phyloP scores from a whole-genome alignment of 2,797 vertebrate species.

The Varecia variegata region DNA sequence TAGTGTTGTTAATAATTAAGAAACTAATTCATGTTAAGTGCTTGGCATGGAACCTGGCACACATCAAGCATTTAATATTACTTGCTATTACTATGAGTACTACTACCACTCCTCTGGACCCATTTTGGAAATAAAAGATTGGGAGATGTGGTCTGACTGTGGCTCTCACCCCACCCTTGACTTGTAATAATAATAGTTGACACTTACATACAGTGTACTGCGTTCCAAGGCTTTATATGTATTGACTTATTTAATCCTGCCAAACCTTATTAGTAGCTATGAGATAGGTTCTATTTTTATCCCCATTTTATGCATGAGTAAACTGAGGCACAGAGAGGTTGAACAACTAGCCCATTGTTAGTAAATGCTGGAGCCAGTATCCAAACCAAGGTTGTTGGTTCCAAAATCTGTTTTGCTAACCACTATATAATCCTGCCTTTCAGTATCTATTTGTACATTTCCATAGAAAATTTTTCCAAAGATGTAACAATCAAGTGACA shows the following conservation, averaged over 20 bases:
- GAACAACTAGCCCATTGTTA: background rate
- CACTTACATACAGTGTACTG: background rate
- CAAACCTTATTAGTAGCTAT: background rate
- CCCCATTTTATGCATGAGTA: background rate
- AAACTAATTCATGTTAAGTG: background rate
- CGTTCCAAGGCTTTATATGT: background rate
- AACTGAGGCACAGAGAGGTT: background rate
- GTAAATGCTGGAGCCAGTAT: background rate
- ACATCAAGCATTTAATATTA: background rate
- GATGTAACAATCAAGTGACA: background rate
- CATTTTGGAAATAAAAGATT: slow-evolving; percentile 18
- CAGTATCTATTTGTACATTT: background rate
- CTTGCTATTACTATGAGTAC: background rate
- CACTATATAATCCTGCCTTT: background rate
- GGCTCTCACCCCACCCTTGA: background rate
- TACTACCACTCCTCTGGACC: background rate
- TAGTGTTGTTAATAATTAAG: background rate
- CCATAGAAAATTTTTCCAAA: background rate
- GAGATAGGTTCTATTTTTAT: background rate
- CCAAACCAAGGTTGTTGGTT: background rate
- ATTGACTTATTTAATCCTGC: background rate
- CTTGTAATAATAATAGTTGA: background rate
- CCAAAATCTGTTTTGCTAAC: background rate
- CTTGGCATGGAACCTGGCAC: background rate
- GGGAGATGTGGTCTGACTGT: background rate